Evolutionary conservation across 2,888 invertebrate species (phyloP), one percentile per base, ranked within the genome.

Genomic region (Eumacrocentrus americanus): DNA sequence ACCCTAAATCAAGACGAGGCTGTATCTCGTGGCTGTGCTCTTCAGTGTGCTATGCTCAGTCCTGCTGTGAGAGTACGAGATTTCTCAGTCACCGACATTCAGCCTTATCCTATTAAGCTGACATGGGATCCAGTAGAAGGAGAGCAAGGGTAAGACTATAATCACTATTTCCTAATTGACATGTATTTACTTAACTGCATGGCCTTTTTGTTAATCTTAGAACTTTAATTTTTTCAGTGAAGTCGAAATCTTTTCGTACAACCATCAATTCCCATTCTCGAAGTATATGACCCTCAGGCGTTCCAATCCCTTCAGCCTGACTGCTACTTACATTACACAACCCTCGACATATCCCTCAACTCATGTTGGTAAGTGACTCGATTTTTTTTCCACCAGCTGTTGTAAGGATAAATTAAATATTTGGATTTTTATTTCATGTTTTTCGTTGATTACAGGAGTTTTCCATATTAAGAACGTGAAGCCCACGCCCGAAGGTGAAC

Each of bases 1-100:
- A 98, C 99, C 18, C 83, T 99, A 61, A 99, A 99, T 82, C 94
- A 94, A 81, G 99, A 99, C 80, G 99, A 99, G 82, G 94, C 98
- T 0, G 98, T 99, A 22, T 87, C 97, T 2, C 89, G 98, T 60
- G 98, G 99, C 2, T 98, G 97, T 81, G 97, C 98, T 23, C 83
- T 98, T 59, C 92, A 93, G 74, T 99, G 98, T 83, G 99, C 99
- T 14, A 98, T 98, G 85, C 86, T 99, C 73, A 95, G 95, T 56
- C 99, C 99, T 34, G 95, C 96, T 14, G 96, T 98, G 75, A 90
- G 97, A 77, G 98, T 99, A 62, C 88, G 97, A 58, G 98, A 99
- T 71, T 98, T 99, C 82, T 88, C 89, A 69, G 90, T 99, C 29
- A 91, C 92, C 29, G 99, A 99, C 81, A 91, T 92, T 66, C 95